A percentile compares a stretch with the other conserved stretches of the same genome.
These are phyloP conservation scores for Orthosia gracilis DNA, from an alignment of 2,888 invertebrate genomes.

Conservation along the genomic window DNA sequence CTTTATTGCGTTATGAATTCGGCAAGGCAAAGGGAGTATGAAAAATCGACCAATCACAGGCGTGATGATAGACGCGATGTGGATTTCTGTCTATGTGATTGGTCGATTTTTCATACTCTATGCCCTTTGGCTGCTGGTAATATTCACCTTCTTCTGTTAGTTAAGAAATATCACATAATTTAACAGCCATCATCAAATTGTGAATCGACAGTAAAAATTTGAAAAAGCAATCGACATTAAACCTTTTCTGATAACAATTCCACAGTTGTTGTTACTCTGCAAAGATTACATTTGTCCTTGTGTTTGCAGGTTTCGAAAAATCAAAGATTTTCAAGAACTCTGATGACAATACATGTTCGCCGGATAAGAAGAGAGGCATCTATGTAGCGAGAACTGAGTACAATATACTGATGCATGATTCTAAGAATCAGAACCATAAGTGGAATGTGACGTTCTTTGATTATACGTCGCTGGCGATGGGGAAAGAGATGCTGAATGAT, in stretches of 20 bases:
- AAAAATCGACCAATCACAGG: too few species aligned
- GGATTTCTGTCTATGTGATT: too few species aligned
- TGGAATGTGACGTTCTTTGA: constrained; percentile 99
- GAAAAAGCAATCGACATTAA: not conserved
- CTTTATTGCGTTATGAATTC: too few species aligned
- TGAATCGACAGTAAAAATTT: not conserved
- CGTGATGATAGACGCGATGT: too few species aligned
- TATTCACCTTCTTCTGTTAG: too few species aligned
- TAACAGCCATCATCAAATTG: not conserved
- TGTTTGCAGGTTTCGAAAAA: constrained; percentile 85
- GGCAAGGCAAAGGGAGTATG: too few species aligned
- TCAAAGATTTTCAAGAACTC: constrained; percentile 86
- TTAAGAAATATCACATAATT: not conserved
- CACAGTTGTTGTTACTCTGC: constrained; percentile 1
- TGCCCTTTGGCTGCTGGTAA: too few species aligned
- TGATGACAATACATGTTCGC: constrained; percentile 93
- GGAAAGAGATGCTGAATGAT: constrained; percentile 94
- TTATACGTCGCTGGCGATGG: constrained; percentile 96
- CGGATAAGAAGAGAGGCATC: constrained; percentile 93
- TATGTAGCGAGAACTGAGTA: constrained; percentile 97
- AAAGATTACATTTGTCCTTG: constrained; percentile 32
- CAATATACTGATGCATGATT: constrained; percentile 98
- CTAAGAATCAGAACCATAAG: constrained; percentile 92
- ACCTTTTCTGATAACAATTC: constrained; percentile 17
- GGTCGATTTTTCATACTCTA: too few species aligned